These are phyloP conservation scores for Agriopis marginaria DNA, from an alignment of 2,888 invertebrate species.

Conservation along the genomic window DNA sequence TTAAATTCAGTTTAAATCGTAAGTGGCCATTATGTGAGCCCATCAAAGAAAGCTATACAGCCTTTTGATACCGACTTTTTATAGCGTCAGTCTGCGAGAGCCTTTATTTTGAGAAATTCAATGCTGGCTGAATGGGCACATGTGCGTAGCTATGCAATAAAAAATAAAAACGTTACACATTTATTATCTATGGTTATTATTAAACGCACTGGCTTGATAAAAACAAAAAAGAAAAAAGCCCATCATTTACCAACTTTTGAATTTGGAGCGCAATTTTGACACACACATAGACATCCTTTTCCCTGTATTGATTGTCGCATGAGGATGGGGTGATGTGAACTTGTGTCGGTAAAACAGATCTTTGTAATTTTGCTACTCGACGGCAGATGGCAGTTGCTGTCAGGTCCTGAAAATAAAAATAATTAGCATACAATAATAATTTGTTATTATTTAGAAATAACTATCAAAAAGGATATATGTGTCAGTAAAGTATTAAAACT, in stretches of 20 bases:
- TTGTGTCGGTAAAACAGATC: constrained; percentile 64
- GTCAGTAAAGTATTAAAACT: no score
- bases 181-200: background rate
- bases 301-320: constrained; percentile 46
- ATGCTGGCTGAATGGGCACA: constrained; percentile 1
- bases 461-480: no score
- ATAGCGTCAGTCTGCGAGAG: constrained; percentile 6
- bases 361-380: constrained; percentile 54
- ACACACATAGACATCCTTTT: constrained; percentile 59
- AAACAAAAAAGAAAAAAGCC: constrained; percentile 22
- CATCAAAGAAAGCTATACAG: constrained; percentile 25
- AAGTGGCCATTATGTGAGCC: constrained; percentile 36
- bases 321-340: constrained; percentile 46
- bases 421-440: no score
- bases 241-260: constrained; percentile 50
- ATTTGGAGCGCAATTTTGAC: constrained; percentile 68
- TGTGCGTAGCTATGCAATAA: background rate
- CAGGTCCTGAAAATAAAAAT: background rate
- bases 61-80: constrained; percentile 18
- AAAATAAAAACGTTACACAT: background rate
- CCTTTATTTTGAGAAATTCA: constrained; percentile 17
- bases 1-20: constrained; percentile 33
- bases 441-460: no score
- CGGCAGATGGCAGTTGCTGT: constrained; percentile 60
- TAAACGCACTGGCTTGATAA: background rate